These are phyloP conservation scores for Pammene aurita DNA, from an alignment of 2,888 invertebrate genomes.

Conservation along the genomic window DNA sequence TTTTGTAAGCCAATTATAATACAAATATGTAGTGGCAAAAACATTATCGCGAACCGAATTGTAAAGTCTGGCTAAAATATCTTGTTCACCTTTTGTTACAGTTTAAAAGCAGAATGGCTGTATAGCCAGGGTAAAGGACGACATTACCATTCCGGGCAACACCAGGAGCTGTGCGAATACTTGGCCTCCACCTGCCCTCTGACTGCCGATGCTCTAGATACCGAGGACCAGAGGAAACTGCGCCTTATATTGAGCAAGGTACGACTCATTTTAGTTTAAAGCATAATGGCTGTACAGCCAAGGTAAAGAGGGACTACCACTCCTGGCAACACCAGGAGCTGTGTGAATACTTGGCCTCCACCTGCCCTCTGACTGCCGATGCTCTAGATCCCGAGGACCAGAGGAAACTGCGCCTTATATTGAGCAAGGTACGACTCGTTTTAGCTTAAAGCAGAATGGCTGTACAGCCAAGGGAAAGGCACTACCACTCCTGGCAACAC, in stretches of 20 bases:
- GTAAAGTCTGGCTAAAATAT: too few relatives aligned
- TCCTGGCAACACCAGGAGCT: constrained; percentile 88
- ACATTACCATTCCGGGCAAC: constrained; percentile 93
- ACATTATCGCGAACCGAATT: too few relatives aligned
- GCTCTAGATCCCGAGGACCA: constrained; percentile 93
- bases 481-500: constrained; percentile 82
- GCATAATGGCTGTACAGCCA: too few relatives aligned
- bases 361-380: constrained; percentile 93
- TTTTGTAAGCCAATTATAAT: too few relatives aligned
- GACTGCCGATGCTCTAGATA: constrained; percentile 91
- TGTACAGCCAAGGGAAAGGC: too few relatives aligned
- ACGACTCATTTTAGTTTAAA: constrained; percentile 27
- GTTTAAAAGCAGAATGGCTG: constrained; percentile 96
- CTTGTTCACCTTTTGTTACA: constrained; percentile 54
- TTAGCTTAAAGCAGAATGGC: too few relatives aligned
- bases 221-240: constrained; percentile 94
- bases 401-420: constrained; percentile 91
- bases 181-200: constrained; percentile 92
- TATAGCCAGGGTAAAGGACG: constrained; percentile 97
- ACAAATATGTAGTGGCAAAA: too few relatives aligned
- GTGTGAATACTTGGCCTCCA: constrained; percentile 91
- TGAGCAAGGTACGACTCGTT: constrained; percentile 85
- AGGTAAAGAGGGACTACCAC: too few relatives aligned
- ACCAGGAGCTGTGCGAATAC: constrained; percentile 91
- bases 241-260: constrained; percentile 92